Base-by-base conservation (phyloP, 1,140 invertebrate genomes). In the Cepaea nemoralis region DNA sequence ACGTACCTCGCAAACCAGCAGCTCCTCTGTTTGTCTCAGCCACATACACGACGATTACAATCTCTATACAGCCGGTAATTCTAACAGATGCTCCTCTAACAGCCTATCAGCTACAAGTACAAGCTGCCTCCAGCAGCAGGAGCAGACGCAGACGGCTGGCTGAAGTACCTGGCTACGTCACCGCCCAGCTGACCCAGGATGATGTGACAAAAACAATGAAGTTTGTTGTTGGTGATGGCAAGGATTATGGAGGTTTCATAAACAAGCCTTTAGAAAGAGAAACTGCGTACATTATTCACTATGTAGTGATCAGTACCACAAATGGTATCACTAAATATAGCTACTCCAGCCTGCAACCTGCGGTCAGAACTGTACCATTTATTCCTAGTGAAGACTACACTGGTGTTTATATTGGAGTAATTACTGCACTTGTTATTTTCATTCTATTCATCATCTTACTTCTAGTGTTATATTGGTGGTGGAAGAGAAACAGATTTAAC, bases 271-370 rank as follows among this genome's bases (percentile, higher is more conserved):
- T 91, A 69, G 70, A 70, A 40, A 50, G 77, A 14, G 81, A 83
- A 14, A 81, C 82, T 6, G n/a, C 48, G 0, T 91, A 91, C 80
- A 81, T 84, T 19, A 82, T 90, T 42, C 88, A 88, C 70, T 87
- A 87, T 70, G 82, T 89, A 1, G 88, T 90, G 0, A 71, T 82
- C 10, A 90, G 87, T 77, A 84, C 82, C 10, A 45, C 88, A 24
- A 82, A 86, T 55, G 84, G 84, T 48, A 50, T 84, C 6, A 88
- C 87, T n/a, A 89, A 88, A 71, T 82, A 82, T n/a, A 84, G 77
- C 31, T 89, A 83, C 69, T 82, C 82, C 27, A 82, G 83, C 42
- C 84, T 86, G 71, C 22, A 40, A n/a, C 71, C 77, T 24, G 83
- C 84, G 6, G 77, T 86, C 42, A 81, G 63, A 67, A 83, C 85